Percentiles rank a stretch among this genome's conserved stretches.
These are phyloP conservation scores for Diaperis boleti DNA, from an alignment of 2,888 invertebrate genomes.

Conservation along the genomic window DNA sequence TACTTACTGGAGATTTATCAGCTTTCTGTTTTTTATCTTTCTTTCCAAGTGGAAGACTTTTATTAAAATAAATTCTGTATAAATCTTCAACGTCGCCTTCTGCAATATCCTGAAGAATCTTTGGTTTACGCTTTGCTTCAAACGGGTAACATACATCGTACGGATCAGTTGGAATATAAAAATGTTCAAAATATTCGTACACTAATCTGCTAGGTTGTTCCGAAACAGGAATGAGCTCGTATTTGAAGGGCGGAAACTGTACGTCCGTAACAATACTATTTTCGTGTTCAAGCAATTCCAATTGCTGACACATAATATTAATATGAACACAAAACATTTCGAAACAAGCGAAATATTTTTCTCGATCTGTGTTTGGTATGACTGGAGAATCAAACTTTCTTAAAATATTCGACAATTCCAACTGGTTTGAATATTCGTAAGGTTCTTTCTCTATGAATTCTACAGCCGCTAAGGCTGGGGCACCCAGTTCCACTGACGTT, in stretches of 20 bases:
- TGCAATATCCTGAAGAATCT: conserved; percentile 7
- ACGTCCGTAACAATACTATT: neutral
- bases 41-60: neutral
- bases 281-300: conserved; percentile 1
- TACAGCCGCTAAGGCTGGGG: no score
- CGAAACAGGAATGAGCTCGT: conserved; percentile 1
- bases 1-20: conserved; percentile 2
- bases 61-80: conserved; percentile 30
- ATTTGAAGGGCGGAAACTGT: conserved; percentile 8
- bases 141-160: conserved; percentile 1
- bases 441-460: conserved; percentile 7
- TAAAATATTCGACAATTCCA: neutral
- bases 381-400: conserved; percentile 19
- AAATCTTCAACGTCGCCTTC: conserved; percentile 14
- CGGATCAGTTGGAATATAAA: conserved; percentile 1
- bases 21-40: no score
- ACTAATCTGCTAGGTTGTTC: conserved; percentile 9
- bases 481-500: no score
- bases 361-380: conserved; percentile 10
- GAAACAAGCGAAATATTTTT: conserved; percentile 19
- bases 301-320: conserved; percentile 19
- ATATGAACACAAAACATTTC: conserved; percentile 11
- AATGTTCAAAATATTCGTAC: conserved; percentile 30
- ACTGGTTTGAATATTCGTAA: conserved; percentile 19
- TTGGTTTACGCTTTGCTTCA: conserved; percentile 19